A percentile compares a stretch with the other conserved stretches of the same genome.
Conservation (phyloP, 53 echinoderm and acorn worm species). For the Glandiceps talaboti region DNA sequence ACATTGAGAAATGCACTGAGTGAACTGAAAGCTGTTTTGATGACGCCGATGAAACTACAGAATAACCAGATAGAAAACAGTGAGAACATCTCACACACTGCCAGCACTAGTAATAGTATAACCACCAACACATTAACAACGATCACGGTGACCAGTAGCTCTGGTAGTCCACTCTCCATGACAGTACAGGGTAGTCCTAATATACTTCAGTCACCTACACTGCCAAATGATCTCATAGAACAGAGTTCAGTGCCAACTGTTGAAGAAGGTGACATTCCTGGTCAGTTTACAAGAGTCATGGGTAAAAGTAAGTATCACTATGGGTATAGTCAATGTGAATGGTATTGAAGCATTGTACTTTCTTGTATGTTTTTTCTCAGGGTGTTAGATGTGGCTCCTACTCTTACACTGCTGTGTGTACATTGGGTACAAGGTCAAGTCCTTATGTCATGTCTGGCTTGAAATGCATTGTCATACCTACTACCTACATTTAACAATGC, state of each 20-base stretch:
- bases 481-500: too few relatives aligned
- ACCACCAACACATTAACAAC: not conserved
- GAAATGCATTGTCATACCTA: too few relatives aligned
- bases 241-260: constrained; percentile 15
- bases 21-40: constrained; percentile 42
- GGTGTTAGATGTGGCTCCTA: too few relatives aligned
- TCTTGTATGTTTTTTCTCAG: too few relatives aligned
- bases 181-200: constrained; percentile 5
- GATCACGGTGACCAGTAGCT: not conserved
- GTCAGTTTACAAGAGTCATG: constrained; percentile 83
- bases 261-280: constrained; percentile 87
- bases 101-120: not conserved
- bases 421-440: too few relatives aligned
- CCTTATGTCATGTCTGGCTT: too few relatives aligned
- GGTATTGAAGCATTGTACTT: too few relatives aligned
- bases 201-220: not conserved
- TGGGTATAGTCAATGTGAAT: too few relatives aligned
- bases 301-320: constrained; percentile 94
- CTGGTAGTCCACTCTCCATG: not conserved
- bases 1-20: constrained; percentile 47
- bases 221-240: not conserved
- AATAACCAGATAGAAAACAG: not conserved
- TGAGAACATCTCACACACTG: not conserved
- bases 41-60: constrained; percentile 41
- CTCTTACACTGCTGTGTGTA: too few relatives aligned